Base-by-base conservation (phyloP, 2,113 vertebrate species). In the Sinocyclocheilus rhinocerous region DNA sequence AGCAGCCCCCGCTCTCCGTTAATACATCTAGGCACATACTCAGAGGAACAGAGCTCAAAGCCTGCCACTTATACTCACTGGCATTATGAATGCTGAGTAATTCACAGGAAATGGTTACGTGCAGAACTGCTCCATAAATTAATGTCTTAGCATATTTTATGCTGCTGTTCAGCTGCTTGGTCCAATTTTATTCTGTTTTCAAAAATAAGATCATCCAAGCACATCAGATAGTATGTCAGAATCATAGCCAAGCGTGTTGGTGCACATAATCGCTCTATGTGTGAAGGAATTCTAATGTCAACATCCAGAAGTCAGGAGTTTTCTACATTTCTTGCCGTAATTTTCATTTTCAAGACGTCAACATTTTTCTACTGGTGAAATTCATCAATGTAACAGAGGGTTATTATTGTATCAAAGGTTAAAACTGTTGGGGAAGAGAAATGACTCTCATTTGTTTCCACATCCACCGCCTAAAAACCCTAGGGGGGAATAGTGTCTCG, bases 321-420 rank as follows among this genome's bases (percentile, higher is more conserved):
- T 63, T 82, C 9, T 48, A 7, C 42, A 15, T 52, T 55, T 50
- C 48, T 42, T 72, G 13, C 82, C 24, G 70, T 65, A 79, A 84
- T 55, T 65, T 52, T 24, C 29, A 33, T 59, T 86, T 82, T 15
- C 33, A 85, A 70, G 52, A 36, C 45, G 39, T 84, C 3, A 63
- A 63, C 50, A 29, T 63, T 77, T 79, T 85, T 87, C 52, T 83
- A 63, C 45, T 57, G 50, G 48, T 22, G 76, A 88, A 67, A 90
- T 91, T 79, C 83, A 84, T 90, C 87, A 89, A 16, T 10, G 78
- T 36, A 84, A 59, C 39, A 4, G 13, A 76, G 76, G 15, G 57
- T 84, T 90, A 89, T 90, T 91, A 89, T 90, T 84, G 80, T 63
- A 89, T 48, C 55, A 79, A 84, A 79, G 79, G 87, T 88, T 84